phyloP scores from a whole-genome alignment of 1,140 invertebrate genomes.

The Latrodectus geometricus region DNA sequence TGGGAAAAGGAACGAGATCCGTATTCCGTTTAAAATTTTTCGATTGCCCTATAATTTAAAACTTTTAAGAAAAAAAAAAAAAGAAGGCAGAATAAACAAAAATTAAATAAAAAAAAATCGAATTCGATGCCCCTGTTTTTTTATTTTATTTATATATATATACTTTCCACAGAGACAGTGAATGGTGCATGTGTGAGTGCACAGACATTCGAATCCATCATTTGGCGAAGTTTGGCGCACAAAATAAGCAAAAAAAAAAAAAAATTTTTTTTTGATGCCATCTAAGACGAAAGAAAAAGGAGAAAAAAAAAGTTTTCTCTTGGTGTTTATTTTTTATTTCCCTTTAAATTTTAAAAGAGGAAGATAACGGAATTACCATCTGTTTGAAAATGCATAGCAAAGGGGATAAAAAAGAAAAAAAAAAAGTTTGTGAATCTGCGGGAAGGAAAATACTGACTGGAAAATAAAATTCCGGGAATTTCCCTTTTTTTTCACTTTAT shows the following conservation, averaged over 20 bases:
- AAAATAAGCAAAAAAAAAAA: background rate
- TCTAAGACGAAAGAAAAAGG: conserved; percentile 9
- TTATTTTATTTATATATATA: conserved; percentile 1
- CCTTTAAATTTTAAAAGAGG: conserved; percentile 23
- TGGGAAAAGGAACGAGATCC: conserved; percentile 10
- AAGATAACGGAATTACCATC: conserved; percentile 57
- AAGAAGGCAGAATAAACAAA: background rate
- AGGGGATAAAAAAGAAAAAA: background rate
- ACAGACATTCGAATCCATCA: conserved; percentile 54
- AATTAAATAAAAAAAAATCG: background rate
- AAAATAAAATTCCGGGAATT: conserved; percentile 17
- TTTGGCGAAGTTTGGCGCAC: conserved; percentile 36
- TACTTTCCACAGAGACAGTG: too few species aligned
- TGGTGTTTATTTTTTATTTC: conserved; percentile 21
- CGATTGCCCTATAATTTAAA: conserved; percentile 41
- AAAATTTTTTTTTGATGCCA: background rate
- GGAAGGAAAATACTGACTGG: conserved; percentile 6
- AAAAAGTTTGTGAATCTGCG: conserved; percentile 5
- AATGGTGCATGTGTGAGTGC: conserved; percentile 16
- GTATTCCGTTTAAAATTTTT: conserved; percentile 37
- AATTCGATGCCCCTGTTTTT: conserved; percentile 28
- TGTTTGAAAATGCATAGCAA: conserved; percentile 45
- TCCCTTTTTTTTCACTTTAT: background rate
- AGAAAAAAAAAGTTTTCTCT: conserved; percentile 18
- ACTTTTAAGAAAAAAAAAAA: conserved; percentile 6